phyloP scores from a whole-genome alignment of 2,888 invertebrate species.

The Spialia ferax region DNA sequence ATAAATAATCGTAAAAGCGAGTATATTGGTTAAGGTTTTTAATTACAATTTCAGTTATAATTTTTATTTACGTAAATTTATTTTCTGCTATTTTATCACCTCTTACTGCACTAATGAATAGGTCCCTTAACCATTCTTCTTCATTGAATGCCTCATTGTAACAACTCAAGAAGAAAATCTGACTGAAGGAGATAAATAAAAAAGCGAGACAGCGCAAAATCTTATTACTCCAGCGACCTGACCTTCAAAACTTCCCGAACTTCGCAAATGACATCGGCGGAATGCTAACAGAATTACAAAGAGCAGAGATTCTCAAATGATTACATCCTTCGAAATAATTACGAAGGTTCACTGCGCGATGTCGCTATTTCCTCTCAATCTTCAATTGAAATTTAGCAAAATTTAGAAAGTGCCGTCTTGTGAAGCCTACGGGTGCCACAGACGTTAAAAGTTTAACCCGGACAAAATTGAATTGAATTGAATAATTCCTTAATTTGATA shows the following conservation, averaged over 20 bases:
- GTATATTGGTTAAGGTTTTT: no score
- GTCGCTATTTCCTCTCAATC: constrained; percentile 17
- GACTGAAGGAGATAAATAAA: not conserved
- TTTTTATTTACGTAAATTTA: no score
- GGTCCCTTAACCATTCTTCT: not conserved
- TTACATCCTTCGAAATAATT: constrained; percentile 34
- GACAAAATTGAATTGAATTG: not conserved
- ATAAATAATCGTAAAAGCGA: not conserved
- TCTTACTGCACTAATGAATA: not conserved
- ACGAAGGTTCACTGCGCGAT: constrained; percentile 21
- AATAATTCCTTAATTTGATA: constrained; percentile 3
- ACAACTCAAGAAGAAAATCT: constrained; percentile 11
- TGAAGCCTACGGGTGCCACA: not conserved
- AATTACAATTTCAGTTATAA: no score
- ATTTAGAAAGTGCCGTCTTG: constrained; percentile 5
- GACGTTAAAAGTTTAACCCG: not conserved
- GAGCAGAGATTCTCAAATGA: constrained; percentile 36
- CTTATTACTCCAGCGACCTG: constrained; percentile 29
- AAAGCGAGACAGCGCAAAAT: constrained; percentile 19
- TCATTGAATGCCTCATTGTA: not conserved
- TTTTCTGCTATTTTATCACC: not conserved
- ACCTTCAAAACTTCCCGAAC: constrained; percentile 30
- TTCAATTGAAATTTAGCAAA: constrained; percentile 27
- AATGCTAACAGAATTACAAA: constrained; percentile 36
- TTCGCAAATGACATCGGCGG: constrained; percentile 33